Base-by-base conservation (phyloP, 2,797 vertebrate species). In the Mormyrus hasselquistii region DNA sequence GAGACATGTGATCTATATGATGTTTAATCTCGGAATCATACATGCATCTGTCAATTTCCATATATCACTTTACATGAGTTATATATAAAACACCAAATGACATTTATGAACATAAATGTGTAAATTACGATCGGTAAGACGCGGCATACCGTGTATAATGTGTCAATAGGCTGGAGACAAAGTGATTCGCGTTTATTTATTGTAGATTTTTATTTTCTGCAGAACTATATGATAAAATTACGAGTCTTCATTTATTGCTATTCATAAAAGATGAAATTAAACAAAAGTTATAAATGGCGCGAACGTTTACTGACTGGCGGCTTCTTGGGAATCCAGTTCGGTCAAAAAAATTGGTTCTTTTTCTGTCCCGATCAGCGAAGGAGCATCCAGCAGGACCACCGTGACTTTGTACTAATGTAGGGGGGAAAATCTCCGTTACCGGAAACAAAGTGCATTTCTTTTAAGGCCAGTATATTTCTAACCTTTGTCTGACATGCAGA, bases 381-480 rank as follows among this genome's bases (percentile, higher is more conserved):
- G 88, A 76, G 91, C 89, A 79, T 92, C 95, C 93, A 94, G 29
- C 0, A 92, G 93, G 95, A 94, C 88, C 84, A 82, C 44, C 6
- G 19, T 82, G 41, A 47, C 7, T 16, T 41, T 16, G 25, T 41
- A 19, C 38, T 5, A 8, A 16, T n/a, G 7, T 38, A 38, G 16
- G 93, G 92, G 91, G 93, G 93, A 91, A 91, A 93, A 92, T 90
- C 92, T 95, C 95, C 93, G 93, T 96, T 95, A 96, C 94, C 93
- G 94, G 93, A 95, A 95, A 95, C 94, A 94, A 94, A 95, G 95
- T 95, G 93, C 94, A 93, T 95, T 95, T 95, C 95, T 92, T 96
- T 96, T 95, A 95, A 95, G 95, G 96, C 95, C 95, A 96, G 93
- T 94, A 92, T 95, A 96, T 95, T 96, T 95, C 94, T 96, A 95